Base-by-base conservation (phyloP, 2,888 invertebrate species). In the Napeogenes inachia region DNA sequence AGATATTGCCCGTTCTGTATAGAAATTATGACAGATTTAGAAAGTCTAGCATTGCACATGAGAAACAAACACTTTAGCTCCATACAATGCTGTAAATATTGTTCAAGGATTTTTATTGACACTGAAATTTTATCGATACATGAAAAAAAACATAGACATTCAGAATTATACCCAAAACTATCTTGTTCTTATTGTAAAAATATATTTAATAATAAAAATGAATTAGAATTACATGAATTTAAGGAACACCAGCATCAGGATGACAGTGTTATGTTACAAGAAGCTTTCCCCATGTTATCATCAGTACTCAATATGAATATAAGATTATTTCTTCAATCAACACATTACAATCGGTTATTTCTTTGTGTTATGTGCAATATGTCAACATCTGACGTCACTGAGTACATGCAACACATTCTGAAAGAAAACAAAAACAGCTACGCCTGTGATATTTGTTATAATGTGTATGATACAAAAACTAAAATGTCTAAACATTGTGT, bases 141-240 rank as follows among this genome's bases (percentile, higher is more conserved):
- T 56, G 75, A 78, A 45, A 73, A 54, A 2, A 81, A 76, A 45
- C 89, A 89, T 32, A 53, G 69, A 35, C 57, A 13, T 46, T 30
- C 12, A 45, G 45, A 4, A 32, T 57, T 3, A 0, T 71, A 72
- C 2, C 54, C 65, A 0, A 60, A 64, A 0, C 73, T 70, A 12
- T 69, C 71, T 0, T 89, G 89, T 65, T 80, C 86, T 0, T 80
- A 84, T 3, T 89, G 89, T 58, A 54, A 59, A 0, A 35, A 54
- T 0, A 63, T 62, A 2, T 86, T 79, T 60, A 58, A 60, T 0
- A 74, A 71, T 13, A 45, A 65, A 0, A 30, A 38, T 0, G 74
- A 79, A 0, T 61, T 88, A 2, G 75, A 75, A 38, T 5, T 61
- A 0, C 89, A 89, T 59, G 79, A 81, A 13, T 61, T 63, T 2